Evolutionary conservation across 2,888 invertebrate genomes (phyloP).

Genomic region (Aradus depressus): DNA sequence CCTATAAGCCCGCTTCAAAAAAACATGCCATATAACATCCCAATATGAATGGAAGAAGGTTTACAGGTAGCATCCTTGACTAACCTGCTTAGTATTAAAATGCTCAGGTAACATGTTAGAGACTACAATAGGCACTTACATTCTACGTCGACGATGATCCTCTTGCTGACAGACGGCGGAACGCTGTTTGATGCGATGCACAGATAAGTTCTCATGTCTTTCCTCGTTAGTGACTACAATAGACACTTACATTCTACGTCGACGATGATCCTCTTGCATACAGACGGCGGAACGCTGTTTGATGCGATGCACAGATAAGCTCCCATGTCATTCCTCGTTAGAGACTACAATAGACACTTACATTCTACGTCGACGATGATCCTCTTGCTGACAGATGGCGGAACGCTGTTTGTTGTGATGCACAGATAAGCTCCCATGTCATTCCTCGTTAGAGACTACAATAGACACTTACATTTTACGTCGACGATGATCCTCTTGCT

Average conservation of each 20-base stretch:
- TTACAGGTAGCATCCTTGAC: too few species aligned
- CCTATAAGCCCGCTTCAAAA: too few species aligned
- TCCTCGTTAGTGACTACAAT: conserved; percentile 61
- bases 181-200: conserved; percentile 79
- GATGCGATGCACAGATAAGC: conserved; percentile 74
- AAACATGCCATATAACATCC: too few species aligned
- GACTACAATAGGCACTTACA: conserved; percentile 57
- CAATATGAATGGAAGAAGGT: too few species aligned
- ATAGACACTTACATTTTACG: conserved; percentile 67
- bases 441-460: conserved; percentile 67
- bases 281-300: conserved; percentile 81
- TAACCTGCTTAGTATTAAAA: too few species aligned
- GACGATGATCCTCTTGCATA: conserved; percentile 82
- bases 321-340: conserved; percentile 80
- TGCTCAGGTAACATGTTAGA: too few species aligned
- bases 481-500: conserved; percentile 85
- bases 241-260: conserved; percentile 76
- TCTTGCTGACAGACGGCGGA: conserved; percentile 82
- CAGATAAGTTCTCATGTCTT: conserved; percentile 77
- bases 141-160: conserved; percentile 83
- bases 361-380: conserved; percentile 86
- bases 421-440: conserved; percentile 80
- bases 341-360: conserved; percentile 50
- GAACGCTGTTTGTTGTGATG: conserved; percentile 77
- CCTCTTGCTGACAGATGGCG: conserved; percentile 83